Percentiles rank a stretch among this genome's conserved stretches.
These are phyloP conservation scores for Brachynemurus nebulosus DNA, from an alignment of 2,888 invertebrate species.

Conservation along the genomic window DNA sequence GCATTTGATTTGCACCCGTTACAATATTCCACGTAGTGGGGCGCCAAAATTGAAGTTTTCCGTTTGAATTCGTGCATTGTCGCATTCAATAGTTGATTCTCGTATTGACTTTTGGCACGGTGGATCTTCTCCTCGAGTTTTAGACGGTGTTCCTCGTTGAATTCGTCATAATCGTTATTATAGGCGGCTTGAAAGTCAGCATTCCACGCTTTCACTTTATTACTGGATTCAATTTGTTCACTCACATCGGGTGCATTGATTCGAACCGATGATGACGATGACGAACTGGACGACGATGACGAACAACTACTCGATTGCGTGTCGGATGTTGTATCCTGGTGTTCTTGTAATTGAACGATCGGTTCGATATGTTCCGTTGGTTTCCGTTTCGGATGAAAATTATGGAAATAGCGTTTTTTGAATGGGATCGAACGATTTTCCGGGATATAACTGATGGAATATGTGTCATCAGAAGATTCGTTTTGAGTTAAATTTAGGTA, in stretches of 20 bases:
- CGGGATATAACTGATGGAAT: neutral
- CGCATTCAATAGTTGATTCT: neutral
- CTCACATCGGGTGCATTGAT: neutral
- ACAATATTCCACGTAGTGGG: no score
- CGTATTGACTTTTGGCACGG: neutral
- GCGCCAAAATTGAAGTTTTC: no score
- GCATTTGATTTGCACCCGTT: no score
- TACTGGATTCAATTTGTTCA: no score
- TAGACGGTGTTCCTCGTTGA: conserved; percentile 2
- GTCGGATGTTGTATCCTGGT: neutral
- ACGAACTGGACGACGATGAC: neutral
- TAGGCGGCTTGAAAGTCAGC: conserved; percentile 7
- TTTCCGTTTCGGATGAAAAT: no score
- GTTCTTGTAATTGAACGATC: neutral
- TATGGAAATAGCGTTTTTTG: neutral
- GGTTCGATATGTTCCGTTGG: no score
- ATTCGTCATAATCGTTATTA: conserved; percentile 5
- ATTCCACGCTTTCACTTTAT: conserved; percentile 4
- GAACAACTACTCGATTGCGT: neutral
- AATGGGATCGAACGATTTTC: conserved; percentile 1
- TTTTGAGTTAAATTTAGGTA: neutral
- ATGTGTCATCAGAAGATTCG: neutral
- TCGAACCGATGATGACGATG: neutral
- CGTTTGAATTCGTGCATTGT: no score
- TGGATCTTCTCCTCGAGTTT: neutral